phyloP scores from a whole-genome alignment of 2,888 invertebrate genomes.

The Patella ulyssiponensis region DNA sequence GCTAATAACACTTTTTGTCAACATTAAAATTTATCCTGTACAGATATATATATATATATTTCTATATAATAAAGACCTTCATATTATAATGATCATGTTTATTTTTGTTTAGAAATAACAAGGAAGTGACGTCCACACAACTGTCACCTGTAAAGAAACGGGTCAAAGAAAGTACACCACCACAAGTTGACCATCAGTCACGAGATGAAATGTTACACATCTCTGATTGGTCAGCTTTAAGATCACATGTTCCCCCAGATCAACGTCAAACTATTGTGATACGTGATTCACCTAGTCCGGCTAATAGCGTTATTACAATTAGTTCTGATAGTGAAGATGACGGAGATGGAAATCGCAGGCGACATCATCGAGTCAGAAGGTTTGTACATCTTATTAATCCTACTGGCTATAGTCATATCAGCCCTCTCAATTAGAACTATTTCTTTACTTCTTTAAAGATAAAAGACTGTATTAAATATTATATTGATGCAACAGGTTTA shows the following conservation, averaged over 20 bases:
- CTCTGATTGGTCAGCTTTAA: conserved; percentile 32
- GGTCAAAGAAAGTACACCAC: conserved; percentile 95
- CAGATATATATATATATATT: too few relatives aligned
- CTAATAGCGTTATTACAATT: conserved; percentile 94
- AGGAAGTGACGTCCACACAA: conserved; percentile 77
- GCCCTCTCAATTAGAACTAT: too few relatives aligned
- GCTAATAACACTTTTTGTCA: too few relatives aligned
- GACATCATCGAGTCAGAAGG: conserved; percentile 24
- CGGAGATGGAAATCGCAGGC: conserved; percentile 40
- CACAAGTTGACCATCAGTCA: conserved; percentile 42
- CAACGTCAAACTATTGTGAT: conserved; percentile 91
- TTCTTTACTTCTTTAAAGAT: too few relatives aligned
- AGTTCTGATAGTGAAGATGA: conserved; percentile 90
- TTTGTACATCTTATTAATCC: conserved; percentile 11
- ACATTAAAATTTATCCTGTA: too few relatives aligned
- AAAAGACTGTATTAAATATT: too few relatives aligned
- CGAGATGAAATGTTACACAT: conserved; percentile 39
- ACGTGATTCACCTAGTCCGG: conserved; percentile 94
- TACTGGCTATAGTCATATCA: too few relatives aligned
- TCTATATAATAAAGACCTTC: too few relatives aligned
- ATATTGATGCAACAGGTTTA: too few relatives aligned
- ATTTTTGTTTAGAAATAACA: conserved; percentile 71
- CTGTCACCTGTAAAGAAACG: conserved; percentile 97
- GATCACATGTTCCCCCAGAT: conserved; percentile 35
- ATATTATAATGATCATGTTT: neutral